Percentiles rank a stretch among this genome's conserved stretches.
Evolutionary conservation across 92 coral and sea anemone species (phyloP).

Genomic region (Zoanthus sansibaricus): DNA sequence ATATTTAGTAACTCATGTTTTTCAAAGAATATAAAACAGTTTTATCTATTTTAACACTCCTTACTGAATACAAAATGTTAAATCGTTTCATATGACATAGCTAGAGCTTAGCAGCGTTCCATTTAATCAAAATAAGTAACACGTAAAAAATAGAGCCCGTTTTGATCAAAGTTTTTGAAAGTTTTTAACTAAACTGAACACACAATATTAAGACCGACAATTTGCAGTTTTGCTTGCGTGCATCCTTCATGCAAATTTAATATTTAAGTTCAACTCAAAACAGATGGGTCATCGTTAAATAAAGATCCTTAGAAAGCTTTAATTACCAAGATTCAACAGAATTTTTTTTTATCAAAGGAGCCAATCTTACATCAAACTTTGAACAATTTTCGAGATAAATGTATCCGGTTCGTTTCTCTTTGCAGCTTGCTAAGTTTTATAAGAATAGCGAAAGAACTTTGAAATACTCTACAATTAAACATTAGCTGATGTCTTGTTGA

Average conservation of each 20-base stretch:
- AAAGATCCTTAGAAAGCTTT: constrained; percentile 8
- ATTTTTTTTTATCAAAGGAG: constrained; percentile 14
- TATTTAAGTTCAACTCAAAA: background rate
- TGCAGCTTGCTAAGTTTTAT: constrained; percentile 46
- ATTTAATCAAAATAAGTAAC: too few relatives aligned
- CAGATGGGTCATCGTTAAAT: constrained; percentile 39
- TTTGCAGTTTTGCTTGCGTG: background rate
- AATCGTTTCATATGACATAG: too few relatives aligned
- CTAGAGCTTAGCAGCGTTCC: too few relatives aligned
- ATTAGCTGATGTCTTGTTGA: constrained; percentile 29
- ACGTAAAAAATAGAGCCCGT: too few relatives aligned
- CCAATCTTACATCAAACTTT: constrained; percentile 21
- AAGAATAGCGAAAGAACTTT: constrained; percentile 65
- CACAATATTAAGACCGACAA: background rate
- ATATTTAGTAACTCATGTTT: background rate
- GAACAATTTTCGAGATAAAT: background rate
- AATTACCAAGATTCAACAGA: constrained; percentile 1
- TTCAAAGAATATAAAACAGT: background rate
- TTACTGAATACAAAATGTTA: background rate
- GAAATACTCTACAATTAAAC: constrained; percentile 69
- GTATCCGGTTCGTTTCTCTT: background rate
- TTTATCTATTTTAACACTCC: background rate
- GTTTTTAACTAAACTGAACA: background rate
- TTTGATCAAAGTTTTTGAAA: too few relatives aligned
- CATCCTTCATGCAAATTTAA: background rate